phyloP scores from a whole-genome alignment of 2,797 vertebrate species.

The Enteromius radiatus region DNA sequence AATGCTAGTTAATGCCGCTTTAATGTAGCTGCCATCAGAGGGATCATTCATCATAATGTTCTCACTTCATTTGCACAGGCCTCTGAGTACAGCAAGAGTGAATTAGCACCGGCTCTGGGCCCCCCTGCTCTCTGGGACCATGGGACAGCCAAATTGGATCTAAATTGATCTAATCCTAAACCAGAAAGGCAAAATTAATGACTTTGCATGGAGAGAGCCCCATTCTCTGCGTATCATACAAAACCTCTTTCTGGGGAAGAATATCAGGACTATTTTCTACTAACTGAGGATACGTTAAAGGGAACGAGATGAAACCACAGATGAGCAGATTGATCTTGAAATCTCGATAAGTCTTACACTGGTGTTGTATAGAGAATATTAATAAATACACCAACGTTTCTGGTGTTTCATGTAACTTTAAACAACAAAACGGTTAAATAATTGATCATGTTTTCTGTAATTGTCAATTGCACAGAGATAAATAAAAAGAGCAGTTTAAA shows the following conservation, averaged over 20 bases:
- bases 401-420: neutral
- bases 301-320: neutral
- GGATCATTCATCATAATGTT: constrained; percentile 68
- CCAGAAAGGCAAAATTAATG: constrained; percentile 65
- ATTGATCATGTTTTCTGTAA: neutral
- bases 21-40: constrained; percentile 69
- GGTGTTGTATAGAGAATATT: neutral
- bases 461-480: neutral
- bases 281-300: neutral
- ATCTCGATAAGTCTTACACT: neutral
- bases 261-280: constrained; percentile 6
- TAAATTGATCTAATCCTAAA: constrained; percentile 71
- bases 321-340: neutral
- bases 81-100: constrained; percentile 60
- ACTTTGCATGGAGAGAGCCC: constrained; percentile 55
- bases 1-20: constrained; percentile 62
- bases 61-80: constrained; percentile 63
- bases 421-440: neutral
- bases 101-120: constrained; percentile 62
- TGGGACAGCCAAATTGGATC: constrained; percentile 64
- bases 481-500: neutral
- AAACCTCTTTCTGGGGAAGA: constrained; percentile 37
- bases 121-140: constrained; percentile 51
- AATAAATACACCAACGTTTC: neutral
- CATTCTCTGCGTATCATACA: constrained; percentile 25